phyloP scores from a whole-genome alignment of 2,113 vertebrate genomes.

The Cheirogaleus medius region DNA sequence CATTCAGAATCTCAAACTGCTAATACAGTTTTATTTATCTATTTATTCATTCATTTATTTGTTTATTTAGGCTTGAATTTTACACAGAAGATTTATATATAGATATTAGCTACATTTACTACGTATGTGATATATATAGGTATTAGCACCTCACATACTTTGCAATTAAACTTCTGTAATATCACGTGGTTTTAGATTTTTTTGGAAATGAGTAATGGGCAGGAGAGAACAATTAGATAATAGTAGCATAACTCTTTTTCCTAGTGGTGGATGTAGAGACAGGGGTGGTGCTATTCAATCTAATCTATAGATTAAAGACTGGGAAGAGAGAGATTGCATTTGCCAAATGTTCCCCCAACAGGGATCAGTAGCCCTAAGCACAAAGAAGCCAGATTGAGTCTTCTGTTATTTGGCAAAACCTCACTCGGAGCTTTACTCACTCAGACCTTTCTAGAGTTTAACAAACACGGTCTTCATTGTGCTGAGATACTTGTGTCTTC shows the following conservation, averaged over 20 bases:
- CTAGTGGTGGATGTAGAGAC: background rate
- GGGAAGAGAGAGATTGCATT: background rate
- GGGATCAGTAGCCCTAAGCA: background rate
- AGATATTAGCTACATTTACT: constrained; percentile 31
- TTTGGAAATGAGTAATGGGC: constrained; percentile 18
- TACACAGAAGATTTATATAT: constrained; percentile 39
- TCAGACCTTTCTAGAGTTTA: background rate
- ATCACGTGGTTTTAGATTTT: background rate
- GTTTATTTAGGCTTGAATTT: constrained; percentile 39
- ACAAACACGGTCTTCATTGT: background rate
- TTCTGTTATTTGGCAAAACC: background rate
- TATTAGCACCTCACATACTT: constrained; percentile 18
- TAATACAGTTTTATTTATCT: constrained; percentile 21
- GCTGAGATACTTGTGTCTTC: background rate
- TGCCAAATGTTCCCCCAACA: background rate
- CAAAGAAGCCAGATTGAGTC: background rate
- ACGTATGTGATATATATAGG: constrained; percentile 1
- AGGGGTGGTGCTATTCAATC: constrained; percentile 8
- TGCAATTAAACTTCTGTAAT: constrained; percentile 4
- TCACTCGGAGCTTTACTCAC: background rate
- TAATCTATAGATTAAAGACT: constrained; percentile 3
- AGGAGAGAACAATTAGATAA: background rate
- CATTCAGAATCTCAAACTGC: background rate
- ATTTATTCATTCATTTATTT: background rate
- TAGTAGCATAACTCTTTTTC: background rate